Conservation (phyloP, 2,797 vertebrate species). For the Scarus forsteni region DNA sequence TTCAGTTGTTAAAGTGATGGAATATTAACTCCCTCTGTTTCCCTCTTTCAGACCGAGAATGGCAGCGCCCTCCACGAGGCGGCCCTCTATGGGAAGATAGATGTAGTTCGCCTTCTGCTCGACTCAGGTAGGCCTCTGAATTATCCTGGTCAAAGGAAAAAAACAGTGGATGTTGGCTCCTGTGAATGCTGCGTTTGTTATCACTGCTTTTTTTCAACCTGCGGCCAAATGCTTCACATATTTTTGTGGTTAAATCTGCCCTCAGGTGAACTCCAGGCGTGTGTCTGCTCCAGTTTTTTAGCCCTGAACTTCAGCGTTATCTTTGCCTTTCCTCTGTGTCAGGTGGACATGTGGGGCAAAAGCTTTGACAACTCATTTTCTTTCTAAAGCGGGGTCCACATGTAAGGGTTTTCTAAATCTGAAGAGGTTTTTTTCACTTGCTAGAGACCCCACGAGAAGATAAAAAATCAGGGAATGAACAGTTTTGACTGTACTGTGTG, state of each 20-base stretch:
- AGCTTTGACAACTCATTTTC: too few species aligned
- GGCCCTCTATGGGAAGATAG: conserved; percentile 95
- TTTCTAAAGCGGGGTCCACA: too few species aligned
- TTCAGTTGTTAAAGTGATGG: conserved; percentile 41
- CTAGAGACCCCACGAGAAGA: too few species aligned
- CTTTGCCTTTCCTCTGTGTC: background rate
- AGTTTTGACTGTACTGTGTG: too few species aligned
- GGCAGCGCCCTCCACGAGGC: conserved; percentile 97
- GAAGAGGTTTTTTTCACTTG: too few species aligned
- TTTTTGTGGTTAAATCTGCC: conserved; percentile 14
- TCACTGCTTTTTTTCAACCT: conserved; percentile 6
- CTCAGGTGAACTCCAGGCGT: conserved; percentile 31
- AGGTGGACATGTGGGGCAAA: too few species aligned
- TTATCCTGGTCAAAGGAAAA: conserved; percentile 19
- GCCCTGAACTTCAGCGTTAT: background rate
- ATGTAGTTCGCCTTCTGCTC: conserved; percentile 94
- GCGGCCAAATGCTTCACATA: conserved; percentile 8
- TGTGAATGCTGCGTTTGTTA: conserved; percentile 18
- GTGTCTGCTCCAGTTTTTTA: conserved; percentile 11
- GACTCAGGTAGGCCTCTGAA: conserved; percentile 90
- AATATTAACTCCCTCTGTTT: conserved; percentile 34
- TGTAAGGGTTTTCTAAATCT: too few species aligned
- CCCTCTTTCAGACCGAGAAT: conserved; percentile 90
- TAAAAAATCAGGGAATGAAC: too few species aligned
- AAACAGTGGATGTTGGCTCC: background rate